A percentile compares a stretch with the other conserved stretches of the same genome.
phyloP scores from a whole-genome alignment of 2,113 vertebrate species.

The Heterotis niloticus region DNA sequence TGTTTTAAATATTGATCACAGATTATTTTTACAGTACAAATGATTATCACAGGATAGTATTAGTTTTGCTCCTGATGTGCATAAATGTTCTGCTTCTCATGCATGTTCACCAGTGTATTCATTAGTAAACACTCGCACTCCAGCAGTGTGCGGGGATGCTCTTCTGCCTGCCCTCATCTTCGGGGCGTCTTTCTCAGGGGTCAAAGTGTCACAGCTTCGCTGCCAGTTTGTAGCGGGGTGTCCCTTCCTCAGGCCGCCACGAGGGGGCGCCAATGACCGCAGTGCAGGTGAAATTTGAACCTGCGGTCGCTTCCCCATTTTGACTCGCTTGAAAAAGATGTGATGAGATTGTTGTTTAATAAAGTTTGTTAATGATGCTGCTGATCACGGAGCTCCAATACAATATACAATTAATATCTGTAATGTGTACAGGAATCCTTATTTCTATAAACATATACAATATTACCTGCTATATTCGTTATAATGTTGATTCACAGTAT shows the following conservation, averaged over 20 bases:
- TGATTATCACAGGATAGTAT: neutral
- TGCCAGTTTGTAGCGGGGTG: neutral
- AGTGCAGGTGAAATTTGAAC: neutral
- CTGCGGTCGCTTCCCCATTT: neutral
- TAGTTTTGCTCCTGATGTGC: constrained; percentile 19
- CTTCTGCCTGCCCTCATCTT: neutral
- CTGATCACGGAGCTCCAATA: no score
- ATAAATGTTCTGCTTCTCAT: constrained; percentile 16
- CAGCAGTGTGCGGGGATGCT: neutral
- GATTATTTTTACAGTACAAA: neutral
- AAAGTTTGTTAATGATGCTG: no score
- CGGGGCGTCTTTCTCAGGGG: neutral
- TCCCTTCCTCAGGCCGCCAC: neutral
- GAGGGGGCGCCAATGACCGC: neutral
- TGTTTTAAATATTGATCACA: no score
- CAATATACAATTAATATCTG: no score
- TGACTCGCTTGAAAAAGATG: no score
- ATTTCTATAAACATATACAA: no score
- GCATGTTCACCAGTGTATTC: neutral
- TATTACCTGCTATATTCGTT: no score
- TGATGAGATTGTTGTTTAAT: no score
- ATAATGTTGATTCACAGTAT: no score
- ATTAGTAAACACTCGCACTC: neutral
- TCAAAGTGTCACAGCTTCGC: neutral
- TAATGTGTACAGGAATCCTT: no score